Evolutionary conservation across 1,140 invertebrate genomes (phyloP).

Genomic region (Harlomillsia oculata): DNA sequence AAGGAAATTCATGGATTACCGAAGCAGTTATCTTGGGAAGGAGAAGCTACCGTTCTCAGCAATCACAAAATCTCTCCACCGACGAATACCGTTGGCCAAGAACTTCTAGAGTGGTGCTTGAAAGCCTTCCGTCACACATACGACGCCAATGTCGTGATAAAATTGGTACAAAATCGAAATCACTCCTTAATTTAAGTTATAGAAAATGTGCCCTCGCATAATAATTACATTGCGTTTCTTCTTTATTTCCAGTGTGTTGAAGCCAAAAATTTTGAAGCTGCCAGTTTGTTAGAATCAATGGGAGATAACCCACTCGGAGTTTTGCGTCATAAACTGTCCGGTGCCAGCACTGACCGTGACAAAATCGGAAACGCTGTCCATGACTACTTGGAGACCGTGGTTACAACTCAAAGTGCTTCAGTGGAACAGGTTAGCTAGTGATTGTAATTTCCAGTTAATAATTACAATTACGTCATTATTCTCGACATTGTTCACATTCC

Average conservation of each 20-base stretch:
- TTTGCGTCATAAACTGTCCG: constrained; percentile 23
- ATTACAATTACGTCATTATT: background rate
- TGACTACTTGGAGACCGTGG: constrained; percentile 12
- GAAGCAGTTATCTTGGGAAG: constrained; percentile 16
- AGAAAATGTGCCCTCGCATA: background rate
- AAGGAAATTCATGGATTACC: constrained; percentile 32
- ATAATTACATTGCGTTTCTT: background rate
- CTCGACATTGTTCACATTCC: background rate
- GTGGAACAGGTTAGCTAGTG: constrained; percentile 25
- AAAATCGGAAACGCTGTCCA: constrained; percentile 4
- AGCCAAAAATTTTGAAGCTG: constrained; percentile 23
- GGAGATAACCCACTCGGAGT: constrained; percentile 27
- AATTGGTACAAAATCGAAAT: constrained; percentile 13
- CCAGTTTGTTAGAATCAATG: constrained; percentile 26
- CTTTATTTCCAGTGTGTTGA: constrained; percentile 22
- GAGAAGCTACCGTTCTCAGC: background rate
- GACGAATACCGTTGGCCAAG: constrained; percentile 16
- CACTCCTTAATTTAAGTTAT: background rate
- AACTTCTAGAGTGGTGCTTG: constrained; percentile 31
- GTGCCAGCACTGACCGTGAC: constrained; percentile 2
- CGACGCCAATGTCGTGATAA: constrained; percentile 6
- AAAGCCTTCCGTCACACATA: constrained; percentile 26
- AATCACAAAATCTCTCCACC: constrained; percentile 9
- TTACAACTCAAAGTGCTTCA: constrained; percentile 10
- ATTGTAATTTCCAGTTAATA: no score